A percentile compares a stretch with the other conserved stretches of the same genome.
These are phyloP conservation scores for Perca flavescens DNA, from an alignment of 2,113 vertebrate genomes.

Conservation along the genomic window DNA sequence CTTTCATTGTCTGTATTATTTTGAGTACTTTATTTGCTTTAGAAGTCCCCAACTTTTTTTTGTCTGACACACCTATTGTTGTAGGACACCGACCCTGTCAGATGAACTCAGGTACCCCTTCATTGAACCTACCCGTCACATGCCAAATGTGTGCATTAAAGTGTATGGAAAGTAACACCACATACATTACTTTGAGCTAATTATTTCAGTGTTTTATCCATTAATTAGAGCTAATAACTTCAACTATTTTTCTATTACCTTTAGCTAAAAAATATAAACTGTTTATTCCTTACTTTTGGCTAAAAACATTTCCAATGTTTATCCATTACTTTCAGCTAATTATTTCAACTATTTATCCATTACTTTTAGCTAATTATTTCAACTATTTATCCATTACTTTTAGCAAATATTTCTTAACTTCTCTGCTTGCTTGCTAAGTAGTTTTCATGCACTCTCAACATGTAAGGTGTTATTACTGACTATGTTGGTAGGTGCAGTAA, in stretches of 20 bases:
- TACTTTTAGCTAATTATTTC: not conserved
- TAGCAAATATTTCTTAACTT: not conserved
- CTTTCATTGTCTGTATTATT: slow-evolving; percentile 9
- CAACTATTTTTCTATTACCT: not conserved
- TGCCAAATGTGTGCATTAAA: not conserved
- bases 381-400: not conserved
- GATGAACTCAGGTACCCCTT: not conserved
- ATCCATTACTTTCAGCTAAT: not conserved
- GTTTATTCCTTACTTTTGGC: not conserved
- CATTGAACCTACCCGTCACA: too few species aligned
- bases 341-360: not conserved
- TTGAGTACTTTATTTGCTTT: slow-evolving; percentile 21
- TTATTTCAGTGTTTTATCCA: too few species aligned
- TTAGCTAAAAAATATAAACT: not conserved
- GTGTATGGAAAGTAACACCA: not conserved
- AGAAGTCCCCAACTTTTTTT: not conserved
- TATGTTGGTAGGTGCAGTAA: not conserved
- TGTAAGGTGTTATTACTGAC: not conserved
- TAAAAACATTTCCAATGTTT: not conserved
- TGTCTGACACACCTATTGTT: not conserved
- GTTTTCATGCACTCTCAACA: not conserved
- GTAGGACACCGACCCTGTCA: not conserved
- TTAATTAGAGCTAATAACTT: not conserved
- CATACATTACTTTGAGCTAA: too few species aligned
- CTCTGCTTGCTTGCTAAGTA: not conserved